Evolutionary conservation across 2,113 vertebrate species (phyloP).

Genomic region (Antennarius striatus): DNA sequence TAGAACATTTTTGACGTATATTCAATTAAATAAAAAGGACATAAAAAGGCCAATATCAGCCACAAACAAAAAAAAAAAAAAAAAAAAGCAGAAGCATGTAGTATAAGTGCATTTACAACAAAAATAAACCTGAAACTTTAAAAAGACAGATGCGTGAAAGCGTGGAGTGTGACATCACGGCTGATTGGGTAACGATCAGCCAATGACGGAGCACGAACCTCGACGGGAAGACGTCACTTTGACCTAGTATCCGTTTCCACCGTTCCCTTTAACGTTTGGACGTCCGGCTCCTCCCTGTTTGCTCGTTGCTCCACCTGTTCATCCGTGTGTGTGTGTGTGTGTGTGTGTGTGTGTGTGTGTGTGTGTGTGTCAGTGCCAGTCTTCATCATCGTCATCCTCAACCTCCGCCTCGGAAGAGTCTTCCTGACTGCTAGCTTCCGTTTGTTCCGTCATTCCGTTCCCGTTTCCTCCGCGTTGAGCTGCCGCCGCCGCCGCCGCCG

Average conservation of each 20-base stretch:
- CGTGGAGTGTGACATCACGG: constrained; percentile 39
- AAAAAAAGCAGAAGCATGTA: constrained; percentile 49
- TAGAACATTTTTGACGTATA: constrained; percentile 46
- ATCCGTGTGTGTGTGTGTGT: constrained; percentile 15
- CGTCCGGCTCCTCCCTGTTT: constrained; percentile 14
- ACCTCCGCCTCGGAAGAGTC: constrained; percentile 69
- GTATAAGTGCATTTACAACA: constrained; percentile 61
- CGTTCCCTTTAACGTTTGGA: constrained; percentile 10
- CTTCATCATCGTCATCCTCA: constrained; percentile 80
- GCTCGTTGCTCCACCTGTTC: constrained; percentile 10
- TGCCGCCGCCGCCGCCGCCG: accelerated
- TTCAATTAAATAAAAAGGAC: constrained; percentile 74
- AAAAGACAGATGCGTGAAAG: constrained; percentile 49
- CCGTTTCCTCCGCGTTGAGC: constrained; percentile 40
- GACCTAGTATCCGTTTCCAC: background rate
- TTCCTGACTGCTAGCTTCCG: constrained; percentile 70
- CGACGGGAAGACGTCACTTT: constrained; percentile 51
- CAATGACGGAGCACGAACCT: constrained; percentile 24
- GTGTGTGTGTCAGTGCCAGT: constrained; percentile 73
- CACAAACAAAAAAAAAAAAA: background rate
- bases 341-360: constrained; percentile 31
- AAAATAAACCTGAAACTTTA: constrained; percentile 57
- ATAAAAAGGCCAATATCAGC: constrained; percentile 62
- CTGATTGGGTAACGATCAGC: background rate
- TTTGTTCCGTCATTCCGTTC: constrained; percentile 64